These are phyloP conservation scores for Erebia palarica DNA, from an alignment of 2,888 invertebrate genomes.

Conservation along the genomic window DNA sequence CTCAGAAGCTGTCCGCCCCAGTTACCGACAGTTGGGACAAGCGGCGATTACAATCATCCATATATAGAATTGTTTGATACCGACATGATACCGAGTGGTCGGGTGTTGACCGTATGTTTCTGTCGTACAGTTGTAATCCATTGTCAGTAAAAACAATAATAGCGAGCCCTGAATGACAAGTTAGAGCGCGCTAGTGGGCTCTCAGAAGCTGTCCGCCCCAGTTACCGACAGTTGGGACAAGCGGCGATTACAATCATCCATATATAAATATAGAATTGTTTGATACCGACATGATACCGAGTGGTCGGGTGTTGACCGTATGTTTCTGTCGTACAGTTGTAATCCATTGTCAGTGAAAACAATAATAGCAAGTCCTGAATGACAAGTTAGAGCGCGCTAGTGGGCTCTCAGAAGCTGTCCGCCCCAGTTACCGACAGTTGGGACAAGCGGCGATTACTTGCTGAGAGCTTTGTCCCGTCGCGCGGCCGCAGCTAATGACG, in stretches of 20 bases:
- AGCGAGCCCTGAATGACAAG: conserved; percentile 3
- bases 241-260: too few relatives aligned
- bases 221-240: conserved; percentile 35
- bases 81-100: not conserved
- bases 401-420: not conserved
- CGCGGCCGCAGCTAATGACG: conserved; percentile 41
- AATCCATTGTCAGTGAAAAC: not conserved
- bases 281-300: too few relatives aligned
- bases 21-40: too few relatives aligned
- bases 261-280: too few relatives aligned
- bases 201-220: conserved; percentile 12
- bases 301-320: not conserved
- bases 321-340: not conserved
- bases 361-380: conserved; percentile 1
- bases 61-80: too few relatives aligned
- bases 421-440: conserved; percentile 35
- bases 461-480: conserved; percentile 65
- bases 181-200: not conserved
- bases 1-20: too few relatives aligned
- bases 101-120: not conserved
- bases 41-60: too few relatives aligned
- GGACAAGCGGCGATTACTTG: conserved; percentile 33
- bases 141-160: not conserved
- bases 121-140: not conserved
- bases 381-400: conserved; percentile 3